These are phyloP conservation scores for Sphecodes monilicornis DNA, from an alignment of 2,888 invertebrate species.

Conservation along the genomic window DNA sequence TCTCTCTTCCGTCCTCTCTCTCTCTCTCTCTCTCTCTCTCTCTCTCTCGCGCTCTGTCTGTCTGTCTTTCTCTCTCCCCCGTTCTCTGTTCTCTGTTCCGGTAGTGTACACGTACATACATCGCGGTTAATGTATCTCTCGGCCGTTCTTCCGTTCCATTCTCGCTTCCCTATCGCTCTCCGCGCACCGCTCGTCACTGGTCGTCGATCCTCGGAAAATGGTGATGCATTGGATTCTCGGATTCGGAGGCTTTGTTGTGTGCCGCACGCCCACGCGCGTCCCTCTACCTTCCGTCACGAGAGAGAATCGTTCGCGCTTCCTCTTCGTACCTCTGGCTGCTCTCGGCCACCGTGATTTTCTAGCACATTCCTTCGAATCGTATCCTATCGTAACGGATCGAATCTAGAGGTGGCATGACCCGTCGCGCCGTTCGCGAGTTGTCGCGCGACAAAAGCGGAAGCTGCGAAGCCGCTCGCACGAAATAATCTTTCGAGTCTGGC, in stretches of 20 bases:
- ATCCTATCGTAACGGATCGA: conserved; percentile 1
- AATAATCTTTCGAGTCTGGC: conserved; percentile 65
- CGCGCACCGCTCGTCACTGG: conserved; percentile 46
- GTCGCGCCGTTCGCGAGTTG: conserved; percentile 31
- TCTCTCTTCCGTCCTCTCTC: not conserved
- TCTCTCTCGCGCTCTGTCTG: not conserved
- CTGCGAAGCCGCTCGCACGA: conserved; percentile 41
- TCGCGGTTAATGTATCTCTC: conserved; percentile 42
- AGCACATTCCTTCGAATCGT: conserved; percentile 37
- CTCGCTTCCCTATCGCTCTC: conserved; percentile 51
- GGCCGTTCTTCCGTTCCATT: conserved; percentile 58
- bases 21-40: not conserved
- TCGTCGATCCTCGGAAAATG: conserved; percentile 78
- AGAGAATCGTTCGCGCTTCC: conserved; percentile 51
- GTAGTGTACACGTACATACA: conserved; percentile 11
- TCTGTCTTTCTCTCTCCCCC: not conserved
- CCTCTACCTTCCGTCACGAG: conserved; percentile 48
- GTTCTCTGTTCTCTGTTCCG: conserved; percentile 28
- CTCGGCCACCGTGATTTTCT: not conserved
- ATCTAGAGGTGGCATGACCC: not conserved
- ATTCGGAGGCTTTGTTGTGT: conserved; percentile 73
- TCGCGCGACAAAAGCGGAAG: conserved; percentile 56
- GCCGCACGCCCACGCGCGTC: conserved; percentile 70
- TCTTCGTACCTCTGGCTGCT: conserved; percentile 33
- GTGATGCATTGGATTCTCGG: conserved; percentile 78